phyloP scores from a whole-genome alignment of 2,113 vertebrate species.

The pig (Sus scrofa) region DNA sequence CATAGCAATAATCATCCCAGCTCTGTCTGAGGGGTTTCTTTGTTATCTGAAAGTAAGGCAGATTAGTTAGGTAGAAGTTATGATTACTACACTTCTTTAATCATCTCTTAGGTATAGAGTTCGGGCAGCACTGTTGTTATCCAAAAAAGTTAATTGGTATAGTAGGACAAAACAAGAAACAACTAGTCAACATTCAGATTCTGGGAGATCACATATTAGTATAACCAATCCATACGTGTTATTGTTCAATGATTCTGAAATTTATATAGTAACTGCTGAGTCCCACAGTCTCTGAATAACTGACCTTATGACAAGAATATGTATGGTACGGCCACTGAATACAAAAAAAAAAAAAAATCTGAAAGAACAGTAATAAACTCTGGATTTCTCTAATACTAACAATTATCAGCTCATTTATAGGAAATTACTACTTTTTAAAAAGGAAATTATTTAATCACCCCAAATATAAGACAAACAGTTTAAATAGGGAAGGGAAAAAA shows the following conservation, averaged over 20 bases:
- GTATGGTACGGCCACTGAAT: background rate
- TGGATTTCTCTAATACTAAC: background rate
- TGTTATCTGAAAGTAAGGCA: slow-evolving; percentile 98
- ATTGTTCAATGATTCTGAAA: background rate
- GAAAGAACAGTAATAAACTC: background rate
- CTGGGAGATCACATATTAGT: slow-evolving; percentile 8
- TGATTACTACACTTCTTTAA: slow-evolving; percentile 70
- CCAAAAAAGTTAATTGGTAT: slow-evolving; percentile 41
- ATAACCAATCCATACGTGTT: background rate
- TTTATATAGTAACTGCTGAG: slow-evolving; percentile 33
- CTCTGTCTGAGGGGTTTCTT: slow-evolving; percentile 94
- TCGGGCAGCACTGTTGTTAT: background rate
- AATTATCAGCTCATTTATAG: slow-evolving; percentile 11
- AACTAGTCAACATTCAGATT: slow-evolving; percentile 23
- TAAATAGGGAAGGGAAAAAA: background rate
- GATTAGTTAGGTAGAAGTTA: slow-evolving; percentile 89
- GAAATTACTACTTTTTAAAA: slow-evolving; percentile 27
- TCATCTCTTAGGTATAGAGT: slow-evolving; percentile 43
- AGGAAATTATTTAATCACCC: slow-evolving; percentile 27
- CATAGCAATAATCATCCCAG: slow-evolving; percentile 98
- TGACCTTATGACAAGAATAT: slow-evolving; percentile 5
- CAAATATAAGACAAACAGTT: slow-evolving; percentile 49
- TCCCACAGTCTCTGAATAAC: background rate
- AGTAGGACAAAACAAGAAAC: slow-evolving; percentile 64
- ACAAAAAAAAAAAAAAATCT: slow-evolving; percentile 44